phyloP scores from a whole-genome alignment of 2,113 vertebrate species.

The Asarcornis scutulata region DNA sequence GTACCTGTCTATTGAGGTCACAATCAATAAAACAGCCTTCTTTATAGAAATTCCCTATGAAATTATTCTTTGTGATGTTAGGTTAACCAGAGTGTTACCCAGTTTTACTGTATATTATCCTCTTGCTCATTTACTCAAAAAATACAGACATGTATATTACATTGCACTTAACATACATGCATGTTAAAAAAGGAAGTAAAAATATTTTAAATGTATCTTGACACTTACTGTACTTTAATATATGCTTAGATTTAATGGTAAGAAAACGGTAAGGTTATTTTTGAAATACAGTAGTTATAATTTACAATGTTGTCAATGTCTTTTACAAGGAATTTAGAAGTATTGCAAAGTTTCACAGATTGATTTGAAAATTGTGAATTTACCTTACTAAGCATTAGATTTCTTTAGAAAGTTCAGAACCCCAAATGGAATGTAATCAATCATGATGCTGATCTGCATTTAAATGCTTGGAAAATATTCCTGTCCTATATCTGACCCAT shows the following conservation, averaged over 20 bases:
- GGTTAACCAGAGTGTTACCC: neutral
- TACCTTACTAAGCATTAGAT: conserved; percentile 2
- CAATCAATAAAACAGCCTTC: neutral
- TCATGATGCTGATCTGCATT: neutral
- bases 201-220: neutral
- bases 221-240: neutral
- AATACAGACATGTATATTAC: neutral
- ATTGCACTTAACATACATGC: neutral
- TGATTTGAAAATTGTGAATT: conserved; percentile 39
- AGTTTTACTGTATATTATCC: neutral
- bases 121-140: neutral
- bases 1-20: neutral
- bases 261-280: neutral
- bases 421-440: neutral
- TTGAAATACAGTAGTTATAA: neutral
- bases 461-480: neutral
- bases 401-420: neutral
- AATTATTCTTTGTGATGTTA: neutral
- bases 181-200: neutral
- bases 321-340: conserved; percentile 32
- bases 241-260: neutral
- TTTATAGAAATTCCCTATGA: neutral
- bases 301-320: conserved; percentile 4
- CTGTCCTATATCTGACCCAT: neutral
- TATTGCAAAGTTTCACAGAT: conserved; percentile 43